Evolutionary conservation across 2,113 vertebrate genomes (phyloP).

Genomic region (Atrichornis clamosus): DNA sequence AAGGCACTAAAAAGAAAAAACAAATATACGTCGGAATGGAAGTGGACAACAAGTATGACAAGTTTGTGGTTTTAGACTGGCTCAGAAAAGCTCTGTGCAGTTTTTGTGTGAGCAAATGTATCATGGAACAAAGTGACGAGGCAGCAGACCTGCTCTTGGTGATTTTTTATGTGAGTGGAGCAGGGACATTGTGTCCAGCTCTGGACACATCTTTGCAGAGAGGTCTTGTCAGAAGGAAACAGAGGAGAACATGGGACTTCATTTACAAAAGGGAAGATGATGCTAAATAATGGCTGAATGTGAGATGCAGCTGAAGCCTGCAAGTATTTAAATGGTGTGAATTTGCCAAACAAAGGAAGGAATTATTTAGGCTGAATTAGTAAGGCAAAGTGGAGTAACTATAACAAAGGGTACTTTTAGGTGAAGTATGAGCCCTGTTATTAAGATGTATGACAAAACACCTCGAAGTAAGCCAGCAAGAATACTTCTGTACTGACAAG

Average conservation of each 20-base stretch:
- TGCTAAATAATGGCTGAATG: not conserved
- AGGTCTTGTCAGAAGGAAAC: not conserved
- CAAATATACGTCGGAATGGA: not conserved
- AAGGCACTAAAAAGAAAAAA: conserved; percentile 9
- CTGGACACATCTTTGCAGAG: not conserved
- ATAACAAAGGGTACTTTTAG: conserved; percentile 34
- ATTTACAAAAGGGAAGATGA: not conserved
- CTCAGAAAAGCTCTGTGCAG: not conserved
- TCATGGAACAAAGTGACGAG: not conserved
- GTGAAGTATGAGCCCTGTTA: conserved; percentile 22
- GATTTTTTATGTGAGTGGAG: not conserved
- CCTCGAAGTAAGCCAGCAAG: not conserved
- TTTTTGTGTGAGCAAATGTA: not conserved
- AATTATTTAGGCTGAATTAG: conserved; percentile 28
- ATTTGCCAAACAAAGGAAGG: conserved; percentile 26
- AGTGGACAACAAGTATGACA: conserved; percentile 43
- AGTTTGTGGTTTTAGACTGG: conserved; percentile 39
- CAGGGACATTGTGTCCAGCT: not conserved
- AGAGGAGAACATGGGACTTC: not conserved
- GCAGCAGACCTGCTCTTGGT: not conserved
- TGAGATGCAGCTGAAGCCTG: conserved; percentile 16
- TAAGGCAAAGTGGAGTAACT: not conserved
- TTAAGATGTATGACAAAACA: conserved; percentile 19
- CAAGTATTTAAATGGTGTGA: conserved; percentile 34
- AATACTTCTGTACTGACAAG: not conserved